Base-by-base conservation (phyloP, 2,888 invertebrate genomes). In the Anticlea derivata region DNA sequence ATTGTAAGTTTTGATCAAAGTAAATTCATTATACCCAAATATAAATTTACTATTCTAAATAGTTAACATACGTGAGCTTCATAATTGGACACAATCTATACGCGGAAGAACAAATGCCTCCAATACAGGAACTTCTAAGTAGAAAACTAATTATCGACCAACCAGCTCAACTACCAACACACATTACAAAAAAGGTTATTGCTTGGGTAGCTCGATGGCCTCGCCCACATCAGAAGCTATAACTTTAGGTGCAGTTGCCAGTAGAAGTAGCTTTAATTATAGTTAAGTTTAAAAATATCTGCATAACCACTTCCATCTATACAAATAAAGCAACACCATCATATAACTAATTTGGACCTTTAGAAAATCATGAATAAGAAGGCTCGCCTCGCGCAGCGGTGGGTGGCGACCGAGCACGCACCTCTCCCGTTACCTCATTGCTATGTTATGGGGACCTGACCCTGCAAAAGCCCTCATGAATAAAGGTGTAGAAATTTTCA, bases 391-490 rank as follows among this genome's bases (percentile, higher is more conserved):
- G 84, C 87, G 82, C 82, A 73, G 78, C 80, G 85, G 83, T 82
- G 86, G 86, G 87, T 86, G 86, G 84, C 79, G 70, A 80, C 83
- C 77, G 77, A 78, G 69, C 81, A 80, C 83, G 80, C 83, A 83
- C 79, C 86, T 84, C 87, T 87, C 88, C 88, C 89, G 89, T 88
- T 89, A 88, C 86, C 87, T 87, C 81, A 86, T 83, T 83, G 83
- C 86, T 71, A 83, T 82, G 84, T 81, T 80, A 86, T 75, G 83
- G 85, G 83, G 83, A 83, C 83, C 74, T 78, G 84, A 83, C 81
- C 83, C 83, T 82, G 82, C 76, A 71, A 81, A 80, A 84, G 80
- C 83, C 80, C 78, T 78, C 67, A n/a, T n/a, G n/a, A n/a, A n/a
- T n/a, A n/a, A n/a, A n/a, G n/a, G n/a, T n/a, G n/a, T n/a, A n/a